phyloP scores from a whole-genome alignment of 2,888 invertebrate species.

The Abrostola tripartita region DNA sequence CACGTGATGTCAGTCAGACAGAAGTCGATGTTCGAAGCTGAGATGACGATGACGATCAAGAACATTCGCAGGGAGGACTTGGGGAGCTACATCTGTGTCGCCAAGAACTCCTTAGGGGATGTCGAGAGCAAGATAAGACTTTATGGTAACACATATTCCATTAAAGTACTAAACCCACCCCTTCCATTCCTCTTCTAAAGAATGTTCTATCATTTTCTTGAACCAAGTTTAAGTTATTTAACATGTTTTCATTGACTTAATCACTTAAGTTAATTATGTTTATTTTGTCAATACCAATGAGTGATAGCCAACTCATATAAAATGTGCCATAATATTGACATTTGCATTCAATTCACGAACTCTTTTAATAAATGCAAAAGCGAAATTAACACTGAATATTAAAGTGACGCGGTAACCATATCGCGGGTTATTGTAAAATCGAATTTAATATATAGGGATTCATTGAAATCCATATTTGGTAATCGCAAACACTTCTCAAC shows the following conservation, averaged over 20 bases:
- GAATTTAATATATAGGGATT: no score
- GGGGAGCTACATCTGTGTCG: slow-evolving; percentile 95
- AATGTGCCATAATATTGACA: slow-evolving; percentile 40
- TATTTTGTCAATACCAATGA: slow-evolving; percentile 6
- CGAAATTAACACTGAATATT: slow-evolving; percentile 35
- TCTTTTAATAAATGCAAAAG: slow-evolving; percentile 46
- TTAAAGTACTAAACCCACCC: background rate
- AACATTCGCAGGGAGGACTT: slow-evolving; percentile 93
- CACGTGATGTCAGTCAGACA: slow-evolving; percentile 92
- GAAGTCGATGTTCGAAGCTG: slow-evolving; percentile 94
- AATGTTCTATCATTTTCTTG: no score
- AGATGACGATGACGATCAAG: slow-evolving; percentile 94
- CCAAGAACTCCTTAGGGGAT: slow-evolving; percentile 95
- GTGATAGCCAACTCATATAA: slow-evolving; percentile 30
- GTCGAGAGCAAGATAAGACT: slow-evolving; percentile 96
- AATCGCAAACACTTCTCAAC: no score
- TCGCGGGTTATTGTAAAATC: background rate
- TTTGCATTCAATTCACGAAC: slow-evolving; percentile 48
- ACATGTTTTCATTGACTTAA: slow-evolving; percentile 22
- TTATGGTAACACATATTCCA: slow-evolving; percentile 89
- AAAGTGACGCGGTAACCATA: slow-evolving; percentile 13
- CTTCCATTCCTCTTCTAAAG: no score
- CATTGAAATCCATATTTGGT: no score
- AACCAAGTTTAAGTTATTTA: slow-evolving; percentile 31
- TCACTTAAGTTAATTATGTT: slow-evolving; percentile 18